Base-by-base conservation (phyloP, 2,113 vertebrate species). In the Macaca mulatta region DNA sequence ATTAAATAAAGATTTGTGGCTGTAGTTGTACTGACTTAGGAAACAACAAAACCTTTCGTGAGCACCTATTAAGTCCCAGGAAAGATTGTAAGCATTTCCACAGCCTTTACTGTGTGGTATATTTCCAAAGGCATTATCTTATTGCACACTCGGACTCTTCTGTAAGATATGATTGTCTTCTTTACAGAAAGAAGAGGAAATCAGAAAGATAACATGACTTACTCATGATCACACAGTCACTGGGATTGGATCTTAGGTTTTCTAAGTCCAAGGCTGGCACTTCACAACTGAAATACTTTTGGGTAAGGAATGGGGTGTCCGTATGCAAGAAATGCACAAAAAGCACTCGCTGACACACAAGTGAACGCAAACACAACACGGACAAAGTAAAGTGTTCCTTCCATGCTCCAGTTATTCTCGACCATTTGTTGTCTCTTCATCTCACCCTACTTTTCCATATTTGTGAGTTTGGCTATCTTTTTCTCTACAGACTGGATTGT, bases 1-100 rank as follows among this genome's bases (percentile, higher is more conserved):
- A 96, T 94, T 69, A 94, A 91, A 89, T 95, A 81, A 86, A 96
- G 32, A 96, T 64, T 89, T 70, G 77, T 92, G 70, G 64, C 50
- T 96, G 1, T n/a, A 48, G 20, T 95, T 87, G 20, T 50, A 74
- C 61, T 91, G 87, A 80, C 20, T 96, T 91, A 89, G 8, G 69
- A 96, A 95, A 88, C 30, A 90, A 61, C 16, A 57, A 90, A 89
- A 27, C 35, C 20, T 30, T 70, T 89, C 74, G 38, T 77, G 75
- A 81, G 50, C 23, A 90, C 22, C 22, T 48, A 59, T 17, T 89
- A 92, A 77, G 35, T 67, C 35, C 23, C 18, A 69, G 84, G 30
- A 69, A 95, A n/a, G 74, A 89, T 23, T 35, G n/a, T 59, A 75
- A 77, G 50, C 7, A 35, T 77, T 94, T 89, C 69, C 14, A 91